Evolutionary conservation across 2,888 invertebrate genomes (phyloP).

Genomic region (Hirtodrosophila duncani): DNA sequence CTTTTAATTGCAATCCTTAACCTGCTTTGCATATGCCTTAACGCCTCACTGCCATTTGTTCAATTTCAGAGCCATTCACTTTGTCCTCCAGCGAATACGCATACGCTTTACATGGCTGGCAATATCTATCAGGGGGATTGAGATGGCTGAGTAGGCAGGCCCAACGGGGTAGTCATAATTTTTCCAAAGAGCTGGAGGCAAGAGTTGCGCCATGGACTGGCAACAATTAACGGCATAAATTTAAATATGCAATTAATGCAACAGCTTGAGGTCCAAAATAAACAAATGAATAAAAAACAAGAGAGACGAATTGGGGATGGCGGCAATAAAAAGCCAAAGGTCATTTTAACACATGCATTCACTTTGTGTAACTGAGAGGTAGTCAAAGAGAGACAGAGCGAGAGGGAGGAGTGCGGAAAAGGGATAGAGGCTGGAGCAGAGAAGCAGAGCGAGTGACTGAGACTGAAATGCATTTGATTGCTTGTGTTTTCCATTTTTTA

Average conservation of each 20-base stretch:
- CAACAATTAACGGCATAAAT: slow-evolving; percentile 71
- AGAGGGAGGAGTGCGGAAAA: slow-evolving; percentile 9
- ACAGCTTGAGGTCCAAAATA: slow-evolving; percentile 56
- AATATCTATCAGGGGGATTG: too few relatives aligned
- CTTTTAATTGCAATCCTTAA: too few relatives aligned
- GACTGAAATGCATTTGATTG: slow-evolving; percentile 73
- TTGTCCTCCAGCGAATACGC: too few relatives aligned
- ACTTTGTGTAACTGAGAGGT: slow-evolving; percentile 1
- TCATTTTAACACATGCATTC: slow-evolving; percentile 51
- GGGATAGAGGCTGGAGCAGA: slow-evolving; percentile 10
- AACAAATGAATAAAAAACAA: slow-evolving; percentile 14
- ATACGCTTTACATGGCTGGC: too few relatives aligned
- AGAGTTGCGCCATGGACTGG: neutral
- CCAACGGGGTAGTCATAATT: too few relatives aligned
- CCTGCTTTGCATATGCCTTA: too few relatives aligned
- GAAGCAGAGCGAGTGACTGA: too few relatives aligned
- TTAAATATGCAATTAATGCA: slow-evolving; percentile 74
- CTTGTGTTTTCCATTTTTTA: slow-evolving; percentile 52
- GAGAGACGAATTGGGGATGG: too few relatives aligned
- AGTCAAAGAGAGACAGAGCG: neutral
- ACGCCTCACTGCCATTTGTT: too few relatives aligned
- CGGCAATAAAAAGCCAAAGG: slow-evolving; percentile 60
- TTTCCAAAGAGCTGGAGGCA: too few relatives aligned
- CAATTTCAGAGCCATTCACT: too few relatives aligned
- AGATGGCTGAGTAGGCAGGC: too few relatives aligned